phyloP scores from a whole-genome alignment of 2,113 vertebrate species.

The Zootoca vivipara region DNA sequence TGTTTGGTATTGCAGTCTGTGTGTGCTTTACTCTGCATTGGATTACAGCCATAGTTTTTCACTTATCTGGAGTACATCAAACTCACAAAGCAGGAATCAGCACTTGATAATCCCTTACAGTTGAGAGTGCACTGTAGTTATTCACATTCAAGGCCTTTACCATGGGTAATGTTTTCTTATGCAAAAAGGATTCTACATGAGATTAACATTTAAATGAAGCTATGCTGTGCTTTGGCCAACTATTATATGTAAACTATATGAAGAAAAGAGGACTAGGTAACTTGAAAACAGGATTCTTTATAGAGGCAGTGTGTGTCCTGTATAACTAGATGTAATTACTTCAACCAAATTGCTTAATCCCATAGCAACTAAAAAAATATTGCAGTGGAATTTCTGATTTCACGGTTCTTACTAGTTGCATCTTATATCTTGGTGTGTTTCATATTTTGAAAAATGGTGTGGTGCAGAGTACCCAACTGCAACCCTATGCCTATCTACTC shows the following conservation, averaged over 20 bases:
- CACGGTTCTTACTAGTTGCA: not conserved
- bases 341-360: not conserved
- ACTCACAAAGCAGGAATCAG: not conserved
- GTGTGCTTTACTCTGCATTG: not conserved
- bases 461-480: not conserved
- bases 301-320: not conserved
- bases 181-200: not conserved
- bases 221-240: not conserved
- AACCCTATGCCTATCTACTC: not conserved
- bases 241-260: not conserved
- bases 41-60: not conserved
- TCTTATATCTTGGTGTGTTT: not conserved
- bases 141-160: not conserved
- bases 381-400: not conserved
- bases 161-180: not conserved
- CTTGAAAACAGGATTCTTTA: not conserved
- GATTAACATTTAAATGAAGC: not conserved
- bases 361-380: fast-evolving
- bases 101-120: not conserved
- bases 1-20: not conserved
- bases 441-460: not conserved
- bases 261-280: not conserved
- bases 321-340: not conserved
- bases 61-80: not conserved
- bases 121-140: not conserved